A percentile compares a stretch with the other conserved stretches of the same genome.
Evolutionary conservation across 2,888 invertebrate species (phyloP).

Genomic region (Ormyrus rosae): DNA sequence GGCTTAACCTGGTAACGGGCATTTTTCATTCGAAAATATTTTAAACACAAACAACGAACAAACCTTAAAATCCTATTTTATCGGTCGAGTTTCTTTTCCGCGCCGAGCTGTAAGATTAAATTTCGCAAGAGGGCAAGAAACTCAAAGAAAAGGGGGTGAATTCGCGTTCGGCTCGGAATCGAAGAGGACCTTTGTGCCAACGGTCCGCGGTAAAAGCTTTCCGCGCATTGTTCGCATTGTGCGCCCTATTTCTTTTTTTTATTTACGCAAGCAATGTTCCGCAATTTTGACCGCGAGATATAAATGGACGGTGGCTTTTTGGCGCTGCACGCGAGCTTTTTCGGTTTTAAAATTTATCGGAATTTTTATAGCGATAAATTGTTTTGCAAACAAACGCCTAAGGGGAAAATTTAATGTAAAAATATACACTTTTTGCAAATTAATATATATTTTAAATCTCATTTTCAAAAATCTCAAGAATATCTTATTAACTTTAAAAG

Average conservation of each 20-base stretch:
- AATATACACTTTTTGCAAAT: background rate
- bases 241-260: background rate
- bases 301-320: conserved; percentile 24
- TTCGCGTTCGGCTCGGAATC: background rate
- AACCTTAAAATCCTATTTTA: background rate
- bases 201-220: conserved; percentile 19
- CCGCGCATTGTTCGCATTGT: conserved; percentile 30
- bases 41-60: background rate
- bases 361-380: too few species aligned
- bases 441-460: background rate
- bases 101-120: background rate
- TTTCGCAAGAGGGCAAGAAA: background rate
- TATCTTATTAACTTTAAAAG: background rate
- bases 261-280: background rate
- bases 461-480: background rate
- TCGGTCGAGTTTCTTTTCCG: background rate
- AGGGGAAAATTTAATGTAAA: too few species aligned
- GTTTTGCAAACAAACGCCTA: too few species aligned
- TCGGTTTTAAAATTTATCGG: background rate
- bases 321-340: background rate
- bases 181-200: background rate
- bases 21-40: background rate
- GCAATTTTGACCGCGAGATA: background rate
- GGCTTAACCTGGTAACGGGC: too few species aligned
- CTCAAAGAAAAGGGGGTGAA: background rate